Percentiles rank a stretch among this genome's conserved stretches.
These are phyloP conservation scores for Chromoteleia sp. DNA, from an alignment of 2,888 invertebrate genomes.

Conservation along the genomic window DNA sequence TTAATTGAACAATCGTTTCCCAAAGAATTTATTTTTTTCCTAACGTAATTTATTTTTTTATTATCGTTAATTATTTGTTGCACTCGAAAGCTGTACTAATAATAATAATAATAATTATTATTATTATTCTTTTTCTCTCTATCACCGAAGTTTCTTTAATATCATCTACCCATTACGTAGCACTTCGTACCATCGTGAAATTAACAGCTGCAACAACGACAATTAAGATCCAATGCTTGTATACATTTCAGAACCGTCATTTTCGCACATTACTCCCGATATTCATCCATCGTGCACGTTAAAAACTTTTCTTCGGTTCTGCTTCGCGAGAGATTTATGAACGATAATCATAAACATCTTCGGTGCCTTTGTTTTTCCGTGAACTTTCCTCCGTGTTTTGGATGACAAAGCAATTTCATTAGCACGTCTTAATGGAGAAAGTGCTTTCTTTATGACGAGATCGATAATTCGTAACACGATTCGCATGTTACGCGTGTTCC, in stretches of 20 bases:
- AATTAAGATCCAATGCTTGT: not conserved
- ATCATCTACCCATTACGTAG: not conserved
- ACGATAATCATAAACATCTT: constrained; percentile 25
- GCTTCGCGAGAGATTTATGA: constrained; percentile 6
- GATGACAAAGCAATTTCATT: constrained; percentile 55
- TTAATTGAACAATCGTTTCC: too few relatives aligned
- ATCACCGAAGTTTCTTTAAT: not conserved
- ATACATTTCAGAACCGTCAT: not conserved
- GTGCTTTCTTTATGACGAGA: constrained; percentile 43
- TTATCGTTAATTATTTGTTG: not conserved
- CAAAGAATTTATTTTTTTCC: too few relatives aligned
- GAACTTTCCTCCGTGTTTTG: constrained; percentile 44
- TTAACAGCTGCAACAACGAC: not conserved
- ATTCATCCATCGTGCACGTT: too few relatives aligned
- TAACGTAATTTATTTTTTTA: too few relatives aligned
- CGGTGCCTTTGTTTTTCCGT: constrained; percentile 19
- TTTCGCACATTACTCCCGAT: not conserved
- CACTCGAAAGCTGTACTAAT: not conserved
- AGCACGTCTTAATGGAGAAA: constrained; percentile 53
- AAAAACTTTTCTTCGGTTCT: constrained; percentile 14
- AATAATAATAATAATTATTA: not conserved
- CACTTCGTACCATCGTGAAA: not conserved
- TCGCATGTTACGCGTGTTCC: constrained; percentile 29
- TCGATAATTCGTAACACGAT: constrained; percentile 35
- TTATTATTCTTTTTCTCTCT: not conserved